Percentiles rank a stretch among this genome's conserved stretches.
Evolutionary conservation across 2,113 vertebrate species (phyloP).

Genomic region (Paradoxurus hermaphroditus): DNA sequence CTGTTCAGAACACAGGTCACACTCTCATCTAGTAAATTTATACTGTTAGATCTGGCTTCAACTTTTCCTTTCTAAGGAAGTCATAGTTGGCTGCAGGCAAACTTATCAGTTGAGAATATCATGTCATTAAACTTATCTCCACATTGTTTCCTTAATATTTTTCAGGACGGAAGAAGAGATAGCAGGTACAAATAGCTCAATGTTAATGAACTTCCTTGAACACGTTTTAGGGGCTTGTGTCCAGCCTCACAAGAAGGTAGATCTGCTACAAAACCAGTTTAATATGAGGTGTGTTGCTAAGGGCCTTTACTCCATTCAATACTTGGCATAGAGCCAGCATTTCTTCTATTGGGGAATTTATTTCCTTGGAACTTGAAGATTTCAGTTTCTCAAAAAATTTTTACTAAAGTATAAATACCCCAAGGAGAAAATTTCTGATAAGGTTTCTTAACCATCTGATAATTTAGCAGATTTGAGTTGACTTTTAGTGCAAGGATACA

Average conservation of each 20-base stretch:
- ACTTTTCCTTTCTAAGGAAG: slow-evolving; percentile 33
- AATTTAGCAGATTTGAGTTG: slow-evolving; percentile 9
- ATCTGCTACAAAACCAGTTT: neutral
- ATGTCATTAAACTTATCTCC: slow-evolving; percentile 4
- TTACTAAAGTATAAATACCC: slow-evolving; percentile 22
- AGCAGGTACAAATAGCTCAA: neutral
- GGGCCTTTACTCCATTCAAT: neutral
- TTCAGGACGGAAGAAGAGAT: neutral
- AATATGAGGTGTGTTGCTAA: neutral
- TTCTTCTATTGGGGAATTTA: neutral
- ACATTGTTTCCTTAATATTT: slow-evolving; percentile 39
- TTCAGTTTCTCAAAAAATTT: neutral
- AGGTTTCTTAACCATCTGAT: neutral
- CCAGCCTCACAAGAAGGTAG: neutral
- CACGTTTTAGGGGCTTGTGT: neutral
- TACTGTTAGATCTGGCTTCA: neutral
- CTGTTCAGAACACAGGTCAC: slow-evolving; percentile 9
- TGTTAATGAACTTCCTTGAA: slow-evolving; percentile 34
- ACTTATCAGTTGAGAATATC: slow-evolving; percentile 43
- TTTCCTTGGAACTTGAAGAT: neutral
- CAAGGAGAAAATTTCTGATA: neutral
- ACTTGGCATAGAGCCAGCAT: neutral
- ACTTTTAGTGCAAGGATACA: neutral
- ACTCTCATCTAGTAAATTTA: slow-evolving; percentile 50
- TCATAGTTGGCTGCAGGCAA: slow-evolving; percentile 35